These are phyloP conservation scores for Drosophila formosana DNA, from an alignment of 2,888 invertebrate species.

Conservation along the genomic window DNA sequence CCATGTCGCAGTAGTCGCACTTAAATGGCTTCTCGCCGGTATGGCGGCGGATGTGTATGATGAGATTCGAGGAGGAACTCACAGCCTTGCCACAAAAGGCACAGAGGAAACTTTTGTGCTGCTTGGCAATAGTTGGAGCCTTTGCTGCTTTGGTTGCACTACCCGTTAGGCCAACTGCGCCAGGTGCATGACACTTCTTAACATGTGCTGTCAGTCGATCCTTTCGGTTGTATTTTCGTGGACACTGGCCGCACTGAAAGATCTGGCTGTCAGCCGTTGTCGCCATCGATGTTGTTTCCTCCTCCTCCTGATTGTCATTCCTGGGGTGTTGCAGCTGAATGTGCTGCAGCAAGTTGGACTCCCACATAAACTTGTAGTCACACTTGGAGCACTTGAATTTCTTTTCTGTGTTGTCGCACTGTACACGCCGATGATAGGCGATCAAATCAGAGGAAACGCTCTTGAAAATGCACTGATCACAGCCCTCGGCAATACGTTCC, in stretches of 20 bases:
- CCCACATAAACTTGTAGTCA: slow-evolving; percentile 83
- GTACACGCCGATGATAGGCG: slow-evolving; percentile 86
- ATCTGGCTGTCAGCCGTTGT: slow-evolving; percentile 46
- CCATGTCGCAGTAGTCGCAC: slow-evolving; percentile 88
- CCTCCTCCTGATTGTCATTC: slow-evolving; percentile 18
- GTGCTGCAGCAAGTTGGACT: slow-evolving; percentile 81
- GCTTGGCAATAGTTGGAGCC: slow-evolving; percentile 33
- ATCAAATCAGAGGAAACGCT: slow-evolving; percentile 86
- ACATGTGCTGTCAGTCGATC: slow-evolving; percentile 82
- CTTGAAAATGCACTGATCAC: slow-evolving; percentile 86
- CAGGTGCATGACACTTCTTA: slow-evolving; percentile 72
- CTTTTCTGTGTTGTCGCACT: slow-evolving; percentile 81
- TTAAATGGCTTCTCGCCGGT: slow-evolving; percentile 89
- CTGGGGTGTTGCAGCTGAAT: slow-evolving; percentile 64
- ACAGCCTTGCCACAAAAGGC: slow-evolving; percentile 88
- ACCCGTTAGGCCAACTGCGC: neutral
- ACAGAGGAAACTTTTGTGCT: slow-evolving; percentile 86
- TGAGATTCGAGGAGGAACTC: slow-evolving; percentile 88
- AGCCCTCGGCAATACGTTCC: slow-evolving; percentile 86
- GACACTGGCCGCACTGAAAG: slow-evolving; percentile 80
- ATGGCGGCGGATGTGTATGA: slow-evolving; percentile 89
- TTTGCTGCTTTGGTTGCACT: neutral
- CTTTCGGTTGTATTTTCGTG: slow-evolving; percentile 83
- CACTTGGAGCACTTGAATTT: slow-evolving; percentile 79
- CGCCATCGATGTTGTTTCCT: neutral